Conservation (phyloP, 2,797 vertebrate species). For the Threskiornis aethiopicus region DNA sequence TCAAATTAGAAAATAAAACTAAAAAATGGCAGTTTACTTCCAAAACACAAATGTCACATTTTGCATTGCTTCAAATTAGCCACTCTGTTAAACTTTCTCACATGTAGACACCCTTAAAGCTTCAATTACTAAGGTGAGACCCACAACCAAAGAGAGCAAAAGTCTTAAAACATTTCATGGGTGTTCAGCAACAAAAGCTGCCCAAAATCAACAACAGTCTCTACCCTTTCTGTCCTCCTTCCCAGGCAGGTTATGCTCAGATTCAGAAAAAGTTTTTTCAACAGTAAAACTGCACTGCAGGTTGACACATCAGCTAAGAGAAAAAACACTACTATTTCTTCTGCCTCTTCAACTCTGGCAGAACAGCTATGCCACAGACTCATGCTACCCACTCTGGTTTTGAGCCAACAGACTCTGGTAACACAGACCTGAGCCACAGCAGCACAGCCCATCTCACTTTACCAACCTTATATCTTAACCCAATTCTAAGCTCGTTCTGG, state of each 20-base stretch:
- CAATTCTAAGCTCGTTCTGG: background rate
- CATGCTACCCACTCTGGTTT: fast-evolving
- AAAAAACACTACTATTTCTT: background rate
- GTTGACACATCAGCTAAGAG: background rate
- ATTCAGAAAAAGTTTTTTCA: background rate
- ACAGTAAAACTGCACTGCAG: background rate
- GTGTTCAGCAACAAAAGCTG: background rate
- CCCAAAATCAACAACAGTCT: background rate
- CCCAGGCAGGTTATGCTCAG: background rate
- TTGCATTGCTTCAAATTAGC: background rate
- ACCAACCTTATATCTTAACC: background rate
- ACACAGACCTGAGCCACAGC: background rate
- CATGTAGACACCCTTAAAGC: background rate
- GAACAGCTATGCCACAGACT: background rate
- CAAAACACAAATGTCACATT: background rate
- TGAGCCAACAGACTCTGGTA: background rate
- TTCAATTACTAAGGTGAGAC: background rate
- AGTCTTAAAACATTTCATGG: background rate
- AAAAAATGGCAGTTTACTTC: background rate
- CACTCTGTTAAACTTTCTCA: background rate
- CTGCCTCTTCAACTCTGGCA: background rate
- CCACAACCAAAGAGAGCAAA: background rate
- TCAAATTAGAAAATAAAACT: background rate
- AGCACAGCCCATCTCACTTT: background rate
- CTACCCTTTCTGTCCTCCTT: background rate